Conservation (phyloP, 2,797 vertebrate species). For the Moxostoma hubbsi region DNA sequence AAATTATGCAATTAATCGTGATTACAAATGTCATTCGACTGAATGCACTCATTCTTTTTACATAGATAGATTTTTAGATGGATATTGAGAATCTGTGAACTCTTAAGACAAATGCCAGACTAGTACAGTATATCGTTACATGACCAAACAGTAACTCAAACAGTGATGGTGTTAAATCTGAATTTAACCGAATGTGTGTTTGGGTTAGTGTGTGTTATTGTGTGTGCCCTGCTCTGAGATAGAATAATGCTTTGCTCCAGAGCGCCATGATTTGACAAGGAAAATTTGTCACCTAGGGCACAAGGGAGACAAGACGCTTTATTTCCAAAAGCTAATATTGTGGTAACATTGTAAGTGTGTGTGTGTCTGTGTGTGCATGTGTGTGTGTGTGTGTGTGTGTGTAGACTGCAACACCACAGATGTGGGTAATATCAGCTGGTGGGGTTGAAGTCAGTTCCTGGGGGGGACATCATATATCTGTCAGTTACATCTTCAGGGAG, state of each 20-base stretch:
- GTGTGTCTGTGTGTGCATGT: neutral
- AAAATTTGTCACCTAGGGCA: constrained; percentile 43
- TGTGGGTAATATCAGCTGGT: constrained; percentile 46
- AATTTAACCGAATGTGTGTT: neutral
- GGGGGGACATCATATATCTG: constrained; percentile 21
- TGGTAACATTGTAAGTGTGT: constrained; percentile 3
- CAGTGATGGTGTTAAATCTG: neutral
- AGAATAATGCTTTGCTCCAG: constrained; percentile 13
- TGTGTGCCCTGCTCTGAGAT: neutral
- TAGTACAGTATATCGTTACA: neutral
- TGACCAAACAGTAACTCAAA: neutral
- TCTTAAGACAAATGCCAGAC: too few relatives aligned
- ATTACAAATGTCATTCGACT: too few relatives aligned
- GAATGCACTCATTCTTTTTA: too few relatives aligned
- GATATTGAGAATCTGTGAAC: too few relatives aligned
- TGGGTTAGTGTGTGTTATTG: constrained; percentile 27
- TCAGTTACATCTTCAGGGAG: constrained; percentile 12
- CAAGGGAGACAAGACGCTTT: constrained; percentile 16
- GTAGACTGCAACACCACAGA: constrained; percentile 24
- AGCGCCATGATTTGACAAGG: constrained; percentile 11
- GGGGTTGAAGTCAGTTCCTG: constrained; percentile 13
- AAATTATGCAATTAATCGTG: too few relatives aligned
- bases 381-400: constrained; percentile 25
- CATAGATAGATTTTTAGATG: too few relatives aligned
- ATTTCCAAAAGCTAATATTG: constrained; percentile 48